phyloP scores from a whole-genome alignment of 2,113 vertebrate species.

The Orthonyx spaldingii region DNA sequence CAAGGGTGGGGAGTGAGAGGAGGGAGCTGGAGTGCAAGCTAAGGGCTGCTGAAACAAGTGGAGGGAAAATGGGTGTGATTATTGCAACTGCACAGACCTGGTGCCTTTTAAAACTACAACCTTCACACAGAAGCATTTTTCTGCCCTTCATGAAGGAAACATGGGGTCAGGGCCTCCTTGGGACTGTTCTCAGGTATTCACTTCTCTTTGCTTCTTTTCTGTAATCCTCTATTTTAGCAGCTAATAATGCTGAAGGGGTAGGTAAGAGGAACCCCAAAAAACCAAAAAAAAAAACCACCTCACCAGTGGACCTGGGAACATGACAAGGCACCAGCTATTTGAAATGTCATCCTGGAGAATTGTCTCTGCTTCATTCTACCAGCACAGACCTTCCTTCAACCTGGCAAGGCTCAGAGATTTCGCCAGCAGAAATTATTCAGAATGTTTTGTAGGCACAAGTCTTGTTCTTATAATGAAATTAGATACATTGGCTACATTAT shows the following conservation, averaged over 20 bases:
- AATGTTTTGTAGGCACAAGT: not conserved
- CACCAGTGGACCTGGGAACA: not conserved
- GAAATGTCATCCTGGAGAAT: not conserved
- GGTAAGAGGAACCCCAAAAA: not conserved
- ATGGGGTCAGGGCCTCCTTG: not conserved
- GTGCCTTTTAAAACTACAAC: accelerated
- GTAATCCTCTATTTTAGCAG: not conserved
- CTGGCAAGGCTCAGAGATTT: not conserved
- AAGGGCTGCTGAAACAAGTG: not conserved
- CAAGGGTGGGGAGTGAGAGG: not conserved
- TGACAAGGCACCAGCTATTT: not conserved
- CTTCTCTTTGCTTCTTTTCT: not conserved
- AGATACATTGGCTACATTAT: not conserved
- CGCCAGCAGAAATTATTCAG: not conserved
- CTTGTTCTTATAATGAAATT: not conserved
- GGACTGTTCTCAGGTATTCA: not conserved
- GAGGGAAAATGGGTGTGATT: not conserved
- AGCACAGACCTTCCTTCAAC: not conserved
- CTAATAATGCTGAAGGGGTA: not conserved
- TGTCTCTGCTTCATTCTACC: not conserved
- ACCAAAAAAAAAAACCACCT: not conserved
- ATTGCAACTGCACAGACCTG: not conserved
- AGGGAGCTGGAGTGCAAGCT: not conserved
- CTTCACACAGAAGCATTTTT: not conserved
- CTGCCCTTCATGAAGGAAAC: not conserved